Evolutionary conservation across 2,888 invertebrate genomes (phyloP).

Genomic region (Oasisia sp.): DNA sequence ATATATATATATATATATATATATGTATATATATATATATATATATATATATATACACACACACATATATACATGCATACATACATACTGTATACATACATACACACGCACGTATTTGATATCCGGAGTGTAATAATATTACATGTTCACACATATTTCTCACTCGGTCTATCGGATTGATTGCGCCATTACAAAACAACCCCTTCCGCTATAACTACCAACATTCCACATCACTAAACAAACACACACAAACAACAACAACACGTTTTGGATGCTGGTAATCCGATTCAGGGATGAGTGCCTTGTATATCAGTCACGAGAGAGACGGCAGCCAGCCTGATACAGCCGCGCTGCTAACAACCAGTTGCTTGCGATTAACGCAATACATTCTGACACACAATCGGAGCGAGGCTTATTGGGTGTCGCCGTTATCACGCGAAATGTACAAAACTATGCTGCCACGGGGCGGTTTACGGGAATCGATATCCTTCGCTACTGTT

Average conservation of each 20-base stretch:
- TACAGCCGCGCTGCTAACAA: not conserved
- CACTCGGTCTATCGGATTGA: not conserved
- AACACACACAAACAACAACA: not conserved
- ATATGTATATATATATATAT: not conserved
- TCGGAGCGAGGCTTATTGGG: not conserved
- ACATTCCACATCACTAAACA: not conserved
- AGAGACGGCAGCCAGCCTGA: not conserved
- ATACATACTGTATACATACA: not conserved
- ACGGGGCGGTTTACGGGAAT: not conserved
- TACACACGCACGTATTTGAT: not conserved
- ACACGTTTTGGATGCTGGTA: not conserved
- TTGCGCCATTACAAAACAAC: not conserved
- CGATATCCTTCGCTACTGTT: not conserved
- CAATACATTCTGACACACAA: not conserved
- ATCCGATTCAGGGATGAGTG: not conserved
- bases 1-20: not conserved
- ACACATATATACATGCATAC: not conserved
- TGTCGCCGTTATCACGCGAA: not conserved
- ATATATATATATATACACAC: not conserved
- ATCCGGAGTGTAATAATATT: too few relatives aligned
- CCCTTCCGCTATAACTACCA: not conserved
- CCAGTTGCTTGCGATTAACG: not conserved
- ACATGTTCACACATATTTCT: too few relatives aligned
- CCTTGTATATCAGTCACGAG: too few relatives aligned
- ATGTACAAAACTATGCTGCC: not conserved